Evolutionary conservation across 2,797 vertebrate species (phyloP).

Genomic region (Labeo calbasu): DNA sequence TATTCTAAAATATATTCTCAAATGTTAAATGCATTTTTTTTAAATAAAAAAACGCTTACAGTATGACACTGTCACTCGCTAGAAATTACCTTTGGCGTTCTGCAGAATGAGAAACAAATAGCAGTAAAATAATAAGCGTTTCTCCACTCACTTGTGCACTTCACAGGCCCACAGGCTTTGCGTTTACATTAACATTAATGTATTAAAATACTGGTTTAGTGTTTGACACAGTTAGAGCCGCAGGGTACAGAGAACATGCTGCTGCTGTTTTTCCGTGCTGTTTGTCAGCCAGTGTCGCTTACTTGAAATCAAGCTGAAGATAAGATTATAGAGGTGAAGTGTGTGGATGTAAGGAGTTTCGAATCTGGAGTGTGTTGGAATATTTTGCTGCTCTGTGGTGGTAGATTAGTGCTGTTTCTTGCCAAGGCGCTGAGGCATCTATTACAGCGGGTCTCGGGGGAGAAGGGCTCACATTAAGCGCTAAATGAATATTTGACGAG

Average conservation of each 20-base stretch:
- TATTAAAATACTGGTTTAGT: constrained; percentile 66
- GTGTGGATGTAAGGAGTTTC: constrained; percentile 78
- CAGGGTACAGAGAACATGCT: constrained; percentile 1
- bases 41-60: not conserved
- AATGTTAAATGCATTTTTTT: not conserved
- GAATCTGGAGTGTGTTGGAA: constrained; percentile 79
- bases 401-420: constrained; percentile 90
- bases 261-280: constrained; percentile 41
- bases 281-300: constrained; percentile 27
- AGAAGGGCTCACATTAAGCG: constrained; percentile 91
- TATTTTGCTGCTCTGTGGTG: constrained; percentile 78
- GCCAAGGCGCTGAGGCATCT: constrained; percentile 83
- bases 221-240: constrained; percentile 64
- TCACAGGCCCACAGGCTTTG: constrained; percentile 5
- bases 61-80: not conserved
- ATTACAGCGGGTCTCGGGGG: constrained; percentile 88
- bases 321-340: constrained; percentile 73
- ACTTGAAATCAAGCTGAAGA: constrained; percentile 70
- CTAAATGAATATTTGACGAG: constrained; percentile 99
- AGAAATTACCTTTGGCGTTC: not conserved
- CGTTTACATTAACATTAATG: constrained; percentile 62
- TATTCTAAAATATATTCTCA: not conserved
- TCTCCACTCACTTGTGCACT: not conserved
- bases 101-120: not conserved
- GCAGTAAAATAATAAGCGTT: not conserved